Base-by-base conservation (phyloP, 2,797 vertebrate genomes). In the Xenopus petersii region DNA sequence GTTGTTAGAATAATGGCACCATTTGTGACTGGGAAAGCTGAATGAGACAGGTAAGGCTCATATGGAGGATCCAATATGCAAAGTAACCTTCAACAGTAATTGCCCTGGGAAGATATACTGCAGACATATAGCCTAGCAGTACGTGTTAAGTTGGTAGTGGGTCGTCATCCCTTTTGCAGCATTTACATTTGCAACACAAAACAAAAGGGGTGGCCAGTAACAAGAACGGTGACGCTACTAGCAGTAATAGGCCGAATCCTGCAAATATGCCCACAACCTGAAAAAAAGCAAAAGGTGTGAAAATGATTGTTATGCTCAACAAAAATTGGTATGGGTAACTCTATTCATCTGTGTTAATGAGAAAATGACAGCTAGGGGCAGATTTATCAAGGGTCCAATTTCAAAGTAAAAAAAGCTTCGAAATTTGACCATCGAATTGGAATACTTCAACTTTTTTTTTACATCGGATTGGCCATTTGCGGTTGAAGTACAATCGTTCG, bases 221-320 rank as follows among this genome's bases (percentile, higher is more conserved):
- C 83, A 99, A 93, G 84, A 99, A 98, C 1, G 98, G 98, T 1
- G 98, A 99, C 21, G 98, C 98, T 69, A 98, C 97, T 80, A 99
- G 83, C 70, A 99, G 92, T 59, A 99, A 91, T 58, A 99, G 94
- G 77, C 98, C 98, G 26, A 99, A 98, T 54, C 98, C 98, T 4
- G 98, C 98, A 67, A 99, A 99, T 86, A 99, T 99, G 70, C 98
- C 97, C 70, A 99, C 97, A 1, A 99, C 98, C 98, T 99, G 88
- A 13, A 83, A 60, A 54, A 12, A 63, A 42, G 1, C 4, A 16
- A 13, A 17, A 62, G 12, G 6, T 51, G 6, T 51, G 10, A 36
- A 42, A 4, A 6, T 42, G 26, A 30, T 30, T 30, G 26, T 30
- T 30, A 30, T 2, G 26, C 21, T 1, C 21, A 21, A 30, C 26